Conservation (phyloP, 2,113 vertebrate species). For the Phrynocephalus versicolor region DNA sequence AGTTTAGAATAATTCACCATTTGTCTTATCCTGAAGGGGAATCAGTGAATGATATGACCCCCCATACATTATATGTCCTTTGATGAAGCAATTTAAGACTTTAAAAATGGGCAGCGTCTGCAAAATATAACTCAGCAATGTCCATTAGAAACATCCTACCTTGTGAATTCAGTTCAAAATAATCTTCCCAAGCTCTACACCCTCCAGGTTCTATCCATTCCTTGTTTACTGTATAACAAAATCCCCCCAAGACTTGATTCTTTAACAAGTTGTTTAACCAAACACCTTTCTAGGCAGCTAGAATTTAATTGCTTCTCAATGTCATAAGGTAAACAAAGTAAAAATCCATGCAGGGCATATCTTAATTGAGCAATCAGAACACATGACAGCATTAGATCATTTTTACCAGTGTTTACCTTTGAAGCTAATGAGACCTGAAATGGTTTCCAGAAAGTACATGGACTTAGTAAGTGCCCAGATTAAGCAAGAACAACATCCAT, state of each 20-base stretch:
- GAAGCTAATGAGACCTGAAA: conserved; percentile 9
- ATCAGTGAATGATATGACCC: too few relatives aligned
- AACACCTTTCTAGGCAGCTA: conserved; percentile 9
- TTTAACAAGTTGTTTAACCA: conserved; percentile 29
- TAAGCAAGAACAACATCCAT: neutral
- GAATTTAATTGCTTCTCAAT: conserved; percentile 34
- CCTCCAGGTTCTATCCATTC: neutral
- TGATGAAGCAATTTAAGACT: too few relatives aligned
- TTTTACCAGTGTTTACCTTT: conserved; percentile 9
- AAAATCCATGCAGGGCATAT: conserved; percentile 6
- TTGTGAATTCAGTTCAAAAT: neutral
- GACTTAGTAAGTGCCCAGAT: neutral
- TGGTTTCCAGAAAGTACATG: neutral
- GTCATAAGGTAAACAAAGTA: conserved; percentile 29
- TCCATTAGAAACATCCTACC: neutral
- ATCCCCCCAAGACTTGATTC: conserved; percentile 10
- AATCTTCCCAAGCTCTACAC: conserved; percentile 10
- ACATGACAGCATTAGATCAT: conserved; percentile 25
- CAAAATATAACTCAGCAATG: neutral
- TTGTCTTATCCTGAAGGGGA: too few relatives aligned
- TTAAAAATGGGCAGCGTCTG: too few relatives aligned
- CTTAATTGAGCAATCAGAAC: conserved; percentile 28
- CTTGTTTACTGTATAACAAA: conserved; percentile 8
- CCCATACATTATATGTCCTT: too few relatives aligned
- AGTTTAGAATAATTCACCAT: too few relatives aligned